Evolutionary conservation across 2,113 vertebrate genomes (phyloP), one percentile per base, ranked within the genome.

Genomic region (Isurus oxyrinchus): DNA sequence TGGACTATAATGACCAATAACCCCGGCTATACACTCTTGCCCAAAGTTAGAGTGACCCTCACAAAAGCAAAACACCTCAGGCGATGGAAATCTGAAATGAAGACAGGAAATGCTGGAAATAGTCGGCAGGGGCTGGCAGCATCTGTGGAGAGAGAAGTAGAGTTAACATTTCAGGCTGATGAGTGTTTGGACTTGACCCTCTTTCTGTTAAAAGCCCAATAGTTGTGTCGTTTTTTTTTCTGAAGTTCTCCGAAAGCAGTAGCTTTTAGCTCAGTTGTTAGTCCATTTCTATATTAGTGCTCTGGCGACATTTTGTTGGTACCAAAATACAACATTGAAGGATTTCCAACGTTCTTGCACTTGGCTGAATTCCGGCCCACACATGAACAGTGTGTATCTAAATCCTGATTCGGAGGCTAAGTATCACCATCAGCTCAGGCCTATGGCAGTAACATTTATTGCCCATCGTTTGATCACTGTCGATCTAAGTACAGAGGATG

Each of bases 231-330:
- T 27, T 44, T 53, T 66, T 19, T 2, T 91, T 0, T 13, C 44
- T 88, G 44, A 88, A 59, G 31, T 57, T 91, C 55, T 91, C 31
- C 88, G 59, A 59, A n/a, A 61, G 31, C 57, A n/a, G 55, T 35
- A 5, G 55, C 25, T 31, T 90, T 90, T 90, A 31, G 27, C 23
- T 59, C 27, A 3, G 27, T 13, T 91, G 88, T 91, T 55, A 91
- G 5, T 59, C 55, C 53, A 25, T 35, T 91, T 53, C 59, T 59
- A 59, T 6, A 59, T 91, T 91, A 35, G 0, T 91, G 55, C 11
- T 91, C 88, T 59, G 88, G 88, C 61, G 88, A 91, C 88, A 91
- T 91, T 91, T 91, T 61, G 27, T 59, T 91, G 57, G 88, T 27
- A 59, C 88, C 27, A 91, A 91, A 91, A 59, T 91, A 91, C 55